Conservation (phyloP, 2,113 vertebrate genomes). For the Smithornis capensis region DNA sequence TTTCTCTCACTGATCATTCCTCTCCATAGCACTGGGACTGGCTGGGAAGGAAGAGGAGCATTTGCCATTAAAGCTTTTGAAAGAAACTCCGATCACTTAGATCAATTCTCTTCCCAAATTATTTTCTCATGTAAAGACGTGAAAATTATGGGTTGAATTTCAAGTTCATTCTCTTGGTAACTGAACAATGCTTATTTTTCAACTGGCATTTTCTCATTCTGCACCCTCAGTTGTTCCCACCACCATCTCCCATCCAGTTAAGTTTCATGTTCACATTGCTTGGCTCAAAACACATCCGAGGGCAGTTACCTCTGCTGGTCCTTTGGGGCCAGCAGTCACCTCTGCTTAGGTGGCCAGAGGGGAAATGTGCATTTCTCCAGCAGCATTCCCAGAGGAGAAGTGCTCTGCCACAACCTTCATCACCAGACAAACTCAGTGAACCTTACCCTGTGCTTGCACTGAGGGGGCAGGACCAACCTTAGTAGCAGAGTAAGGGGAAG, state of each 20-base stretch:
- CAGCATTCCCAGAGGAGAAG: not conserved
- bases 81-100: not conserved
- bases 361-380: not conserved
- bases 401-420: rapidly evolving
- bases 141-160: not conserved
- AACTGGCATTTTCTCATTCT: not conserved
- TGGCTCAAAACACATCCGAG: not conserved
- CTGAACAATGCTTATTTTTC: not conserved
- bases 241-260: not conserved
- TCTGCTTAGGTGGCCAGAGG: not conserved
- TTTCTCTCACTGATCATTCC: not conserved
- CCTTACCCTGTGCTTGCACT: rapidly evolving
- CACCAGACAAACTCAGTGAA: not conserved
- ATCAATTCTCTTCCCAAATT: not conserved
- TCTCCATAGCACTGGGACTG: not conserved
- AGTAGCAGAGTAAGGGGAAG: not conserved
- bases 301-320: not conserved
- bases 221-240: not conserved
- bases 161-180: not conserved
- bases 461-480: not conserved
- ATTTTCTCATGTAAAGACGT: not conserved
- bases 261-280: not conserved
- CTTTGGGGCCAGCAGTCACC: not conserved
- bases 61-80: not conserved
- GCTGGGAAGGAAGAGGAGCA: not conserved